Conservation (phyloP, 2,113 vertebrate genomes). For the Hystrix brachyura region DNA sequence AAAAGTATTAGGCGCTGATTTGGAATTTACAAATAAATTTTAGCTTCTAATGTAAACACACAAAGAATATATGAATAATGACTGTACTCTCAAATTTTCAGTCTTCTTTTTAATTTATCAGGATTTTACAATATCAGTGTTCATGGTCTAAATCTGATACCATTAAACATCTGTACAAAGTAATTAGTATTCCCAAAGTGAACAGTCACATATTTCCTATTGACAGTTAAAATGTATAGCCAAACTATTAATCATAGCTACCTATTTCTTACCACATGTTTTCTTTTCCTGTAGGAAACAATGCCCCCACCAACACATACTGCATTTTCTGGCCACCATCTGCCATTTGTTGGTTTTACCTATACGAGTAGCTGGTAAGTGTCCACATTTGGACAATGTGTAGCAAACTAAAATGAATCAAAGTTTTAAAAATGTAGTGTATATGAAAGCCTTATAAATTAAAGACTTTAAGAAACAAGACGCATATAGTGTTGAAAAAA, state of each 20-base stretch:
- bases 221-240: constrained; percentile 8
- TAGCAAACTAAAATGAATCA: constrained; percentile 47
- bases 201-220: not conserved
- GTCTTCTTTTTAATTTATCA: constrained; percentile 20
- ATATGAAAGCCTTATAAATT: constrained; percentile 19
- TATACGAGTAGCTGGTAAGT: constrained; percentile 99
- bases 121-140: not conserved
- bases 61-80: not conserved
- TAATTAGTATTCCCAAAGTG: not conserved
- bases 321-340: constrained; percentile 98
- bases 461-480: not conserved
- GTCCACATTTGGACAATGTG: constrained; percentile 61
- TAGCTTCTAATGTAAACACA: not conserved
- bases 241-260: not conserved
- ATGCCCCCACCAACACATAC: constrained; percentile 98
- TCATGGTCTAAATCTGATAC: not conserved
- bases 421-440: not conserved
- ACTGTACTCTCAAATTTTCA: not conserved
- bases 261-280: constrained; percentile 63
- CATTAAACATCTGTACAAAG: not conserved
- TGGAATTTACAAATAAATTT: not conserved
- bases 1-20: not conserved
- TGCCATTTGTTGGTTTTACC: constrained; percentile 98
- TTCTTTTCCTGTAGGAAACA: constrained; percentile 92
- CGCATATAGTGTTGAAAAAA: not conserved